phyloP scores from a whole-genome alignment of 2,888 invertebrate genomes.

The Mythimna impura region DNA sequence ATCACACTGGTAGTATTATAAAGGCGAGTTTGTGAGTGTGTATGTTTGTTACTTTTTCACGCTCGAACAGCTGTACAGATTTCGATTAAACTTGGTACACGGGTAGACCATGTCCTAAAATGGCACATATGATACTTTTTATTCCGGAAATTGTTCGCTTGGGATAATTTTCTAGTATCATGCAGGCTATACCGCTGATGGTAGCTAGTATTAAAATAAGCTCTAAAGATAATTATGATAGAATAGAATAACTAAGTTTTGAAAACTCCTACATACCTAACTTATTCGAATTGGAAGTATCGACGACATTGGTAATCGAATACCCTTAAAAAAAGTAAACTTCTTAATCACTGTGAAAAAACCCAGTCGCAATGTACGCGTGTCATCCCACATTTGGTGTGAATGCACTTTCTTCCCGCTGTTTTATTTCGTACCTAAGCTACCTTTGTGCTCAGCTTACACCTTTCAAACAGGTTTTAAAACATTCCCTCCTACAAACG shows the following conservation, averaged over 20 bases:
- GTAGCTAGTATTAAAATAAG: not conserved
- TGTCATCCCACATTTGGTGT: slow-evolving; percentile 42
- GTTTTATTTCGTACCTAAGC: slow-evolving; percentile 57
- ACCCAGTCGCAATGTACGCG: slow-evolving; percentile 5
- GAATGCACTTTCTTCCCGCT: slow-evolving; percentile 55
- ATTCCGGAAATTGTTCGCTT: no score
- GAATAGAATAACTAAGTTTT: not conserved
- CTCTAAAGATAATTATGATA: not conserved
- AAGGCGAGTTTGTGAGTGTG: no score
- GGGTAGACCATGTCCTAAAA: no score
- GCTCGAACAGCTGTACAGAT: no score
- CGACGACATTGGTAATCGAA: not conserved
- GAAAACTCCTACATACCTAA: not conserved
- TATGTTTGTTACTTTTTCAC: no score
- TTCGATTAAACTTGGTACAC: no score
- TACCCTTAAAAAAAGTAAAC: not conserved
- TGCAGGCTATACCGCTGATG: no score
- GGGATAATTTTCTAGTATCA: no score
- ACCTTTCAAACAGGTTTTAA: slow-evolving; percentile 53
- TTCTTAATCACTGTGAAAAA: slow-evolving; percentile 1
- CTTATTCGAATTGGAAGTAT: not conserved
- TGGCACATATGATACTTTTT: no score
- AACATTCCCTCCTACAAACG: slow-evolving; percentile 60
- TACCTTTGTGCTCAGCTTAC: slow-evolving; percentile 21
- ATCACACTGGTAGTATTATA: no score